Percentiles rank a stretch among this genome's conserved stretches.
phyloP scores from a whole-genome alignment of 2,888 invertebrate genomes.

The Disparrhopalites patrizii region DNA sequence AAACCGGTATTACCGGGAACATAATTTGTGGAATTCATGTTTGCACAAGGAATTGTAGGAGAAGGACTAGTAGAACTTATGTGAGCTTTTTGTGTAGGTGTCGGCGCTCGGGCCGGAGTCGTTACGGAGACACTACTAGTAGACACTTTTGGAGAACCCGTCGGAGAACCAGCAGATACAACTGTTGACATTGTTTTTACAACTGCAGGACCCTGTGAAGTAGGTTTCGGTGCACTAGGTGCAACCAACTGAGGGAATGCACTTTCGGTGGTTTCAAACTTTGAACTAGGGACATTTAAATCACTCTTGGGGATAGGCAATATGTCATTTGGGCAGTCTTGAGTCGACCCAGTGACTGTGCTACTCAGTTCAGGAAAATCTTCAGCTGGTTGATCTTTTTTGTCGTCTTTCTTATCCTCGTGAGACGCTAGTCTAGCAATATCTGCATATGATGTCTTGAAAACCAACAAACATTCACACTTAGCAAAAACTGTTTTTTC shows the following conservation, averaged over 20 bases:
- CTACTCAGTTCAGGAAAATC: constrained; percentile 23
- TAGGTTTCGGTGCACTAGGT: constrained; percentile 11
- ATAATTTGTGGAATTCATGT: constrained; percentile 1
- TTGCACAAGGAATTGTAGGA: constrained; percentile 1
- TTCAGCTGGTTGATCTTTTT: constrained; percentile 14
- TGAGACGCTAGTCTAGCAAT: constrained; percentile 21
- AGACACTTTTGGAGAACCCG: background rate
- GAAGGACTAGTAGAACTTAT: constrained; percentile 14
- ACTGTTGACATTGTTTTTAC: constrained; percentile 10
- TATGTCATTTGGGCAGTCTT: constrained; percentile 6
- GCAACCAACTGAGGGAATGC: constrained; percentile 24
- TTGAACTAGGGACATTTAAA: background rate
- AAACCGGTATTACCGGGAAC: background rate
- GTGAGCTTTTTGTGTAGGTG: constrained; percentile 8
- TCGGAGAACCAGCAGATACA: constrained; percentile 2
- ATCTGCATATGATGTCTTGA: constrained; percentile 21
- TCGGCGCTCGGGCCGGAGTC: background rate
- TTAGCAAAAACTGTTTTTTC: too few species aligned
- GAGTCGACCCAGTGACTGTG: background rate
- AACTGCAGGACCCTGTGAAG: constrained; percentile 10
- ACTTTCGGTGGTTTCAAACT: constrained; percentile 1
- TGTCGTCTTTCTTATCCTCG: constrained; percentile 13
- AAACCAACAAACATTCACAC: background rate
- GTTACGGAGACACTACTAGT: background rate
- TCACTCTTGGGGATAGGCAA: constrained; percentile 24